Base-by-base conservation (phyloP, 2,888 invertebrate genomes). In the Pandemis corylana region DNA sequence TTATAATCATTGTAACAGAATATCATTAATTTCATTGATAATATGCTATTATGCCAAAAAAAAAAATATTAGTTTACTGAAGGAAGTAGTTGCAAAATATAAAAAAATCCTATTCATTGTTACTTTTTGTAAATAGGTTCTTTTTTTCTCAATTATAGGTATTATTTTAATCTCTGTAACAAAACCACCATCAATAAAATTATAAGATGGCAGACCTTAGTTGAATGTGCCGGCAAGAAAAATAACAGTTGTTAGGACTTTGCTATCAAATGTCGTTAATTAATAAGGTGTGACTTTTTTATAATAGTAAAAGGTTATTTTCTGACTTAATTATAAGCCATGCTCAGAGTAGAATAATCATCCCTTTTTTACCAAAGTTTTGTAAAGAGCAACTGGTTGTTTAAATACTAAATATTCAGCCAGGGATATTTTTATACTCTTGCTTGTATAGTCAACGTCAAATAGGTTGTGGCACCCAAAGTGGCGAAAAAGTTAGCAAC, bases 391-490 rank as follows among this genome's bases (percentile, higher is more conserved):
- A 15, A 56, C 56, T 56, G 56, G 56, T 9, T 49, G 13, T 49
- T 49, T 49, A 20, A 20, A 13, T 49, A 10, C 10, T 10, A 5
- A 13, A 49, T 1, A 20, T 20, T 20, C 20, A n/a, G 6, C 53
- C 53, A 53, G 10, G 28, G 46, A 65, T 65, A 65, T 28, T 49
- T 65, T 65, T 28, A 28, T 49, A 65, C 46, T 64, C 44, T 15
- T 64, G 64, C 64, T 64, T 64, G 20, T 62, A 42, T 63, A 42
- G 7, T 49, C 49, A 1, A 20, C 20, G 20, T 20, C 20, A 20
- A 20, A 20, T 20, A 20, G 20, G 0, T 1, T 20, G 20, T 20
- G 20, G 1, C 20, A 20, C 20, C 20, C 20, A 20, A 20, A 20
- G 20, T 20, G 20, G 20, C 0, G 0, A 20, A 20, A 20, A 20